Base-by-base conservation (phyloP, 2,888 invertebrate genomes). In the Gymnoscelis rufifasciata region DNA sequence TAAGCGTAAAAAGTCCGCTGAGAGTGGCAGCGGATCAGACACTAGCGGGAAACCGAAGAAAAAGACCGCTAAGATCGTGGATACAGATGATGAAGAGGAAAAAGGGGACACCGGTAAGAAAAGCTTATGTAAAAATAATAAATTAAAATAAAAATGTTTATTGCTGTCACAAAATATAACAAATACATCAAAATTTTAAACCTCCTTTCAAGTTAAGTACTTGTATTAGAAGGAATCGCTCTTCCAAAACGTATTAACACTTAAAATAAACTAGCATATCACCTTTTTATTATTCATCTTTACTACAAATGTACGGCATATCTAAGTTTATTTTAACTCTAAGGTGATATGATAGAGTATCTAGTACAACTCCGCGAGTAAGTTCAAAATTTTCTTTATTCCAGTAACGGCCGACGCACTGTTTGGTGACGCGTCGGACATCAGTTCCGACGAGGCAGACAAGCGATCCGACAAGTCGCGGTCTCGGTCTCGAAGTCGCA, bases 341-440 rank as follows among this genome's bases (percentile, higher is more conserved):
- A n/a, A n/a, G n/a, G n/a, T n/a, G n/a, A n/a, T n/a, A n/a, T n/a
- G 23, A 23, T 4, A 23, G 23, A 23, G 23, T 6, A 26, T 6
- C 6, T 6, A 26, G 7, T 7, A 6, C 13, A 5, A 4, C 12
- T 12, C 7, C 6, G 6, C 13, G 1, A n/a, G 8, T 2, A 14
- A n/a, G 1, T 33, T 10, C 8, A 6, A 24, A 24, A 14, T 40
- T 8, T 26, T 1, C 30, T 14, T n/a, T 24, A 26, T 56, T 63
- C 47, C 76, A 89, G 93, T 92, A 39, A 93, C 92, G 23, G 95
- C 96, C 0, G 94, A 94, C 55, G 96, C 95, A 6, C 88, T 97
- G 19, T 97, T 97, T 79, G 97, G 97, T 7, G 97, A 97, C 82
- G 97, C 97, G 10, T 94, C 96, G 52, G 97, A 97, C 73, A 97